Evolutionary conservation across 1,140 invertebrate genomes (phyloP), one percentile per base, ranked within the genome.

Genomic region (Drosophila sp.): DNA sequence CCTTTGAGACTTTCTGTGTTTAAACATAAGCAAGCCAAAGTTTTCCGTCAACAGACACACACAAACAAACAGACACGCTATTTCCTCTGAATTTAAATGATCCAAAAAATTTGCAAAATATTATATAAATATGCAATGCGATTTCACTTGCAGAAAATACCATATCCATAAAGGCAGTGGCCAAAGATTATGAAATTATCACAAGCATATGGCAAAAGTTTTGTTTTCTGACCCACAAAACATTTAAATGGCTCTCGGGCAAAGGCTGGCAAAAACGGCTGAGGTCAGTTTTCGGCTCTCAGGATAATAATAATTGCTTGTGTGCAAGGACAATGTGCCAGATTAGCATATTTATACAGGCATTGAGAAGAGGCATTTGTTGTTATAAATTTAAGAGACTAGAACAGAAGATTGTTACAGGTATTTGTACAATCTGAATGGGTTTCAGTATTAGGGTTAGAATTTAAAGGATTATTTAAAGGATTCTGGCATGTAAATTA

Each of bases 1-100:
- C 76, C 80, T 72, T 68, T 71, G 80, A 79, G 72, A 66, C 47
- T 17, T 63, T 33, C 17, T 60, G 55, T 56, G 60, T 6, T 23
- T 40, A 7, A 50, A 29, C 50, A 11, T 35, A 8, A 58, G 72
- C 44, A 27, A 50, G 5, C 25, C 44, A 50, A 50, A 50, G 23
- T 50, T 50, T 25, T 50, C 4, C 23, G 3, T 27, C 25, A 47
- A 25, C 44, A 23, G 17, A 50, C 7, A 27, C 23, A 50, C 35
- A 38, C 23, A 50, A 3, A 50, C 44, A 50, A 8, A 4, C 8
- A 50, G 44, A 27, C 44, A 50, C n/a, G 44, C 23, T 23, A 10
- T 57, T 57, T 33, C 7, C 56, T 35, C 8, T 11, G 17, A 32
- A 58, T 58, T 58, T 25, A 58, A 58, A 25, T 38, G 8, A 58